Base-by-base conservation (phyloP, 2,113 vertebrate genomes). In the Eurypyga helias region DNA sequence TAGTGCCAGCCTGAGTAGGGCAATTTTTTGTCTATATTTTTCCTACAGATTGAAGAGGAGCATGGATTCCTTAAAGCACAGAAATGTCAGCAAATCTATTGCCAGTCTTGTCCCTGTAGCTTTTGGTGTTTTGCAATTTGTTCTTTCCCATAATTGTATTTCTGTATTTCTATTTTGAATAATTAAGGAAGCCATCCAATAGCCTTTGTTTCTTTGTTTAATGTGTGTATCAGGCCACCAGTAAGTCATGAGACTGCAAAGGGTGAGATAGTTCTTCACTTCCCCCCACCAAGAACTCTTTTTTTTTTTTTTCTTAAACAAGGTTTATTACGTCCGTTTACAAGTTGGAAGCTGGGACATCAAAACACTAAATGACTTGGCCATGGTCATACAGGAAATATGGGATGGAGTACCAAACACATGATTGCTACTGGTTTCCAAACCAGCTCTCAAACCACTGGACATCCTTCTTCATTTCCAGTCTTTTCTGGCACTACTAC, bases 401-500 rank as follows among this genome's bases (percentile, higher is more conserved):
- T 75, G 48, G 38, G 90, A 93, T 60, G 54, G 49, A 95, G 89
- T 46, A 95, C 45, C 83, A 95, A 96, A 70, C 91, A n/a, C 84
- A 94, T 60, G 90, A 92, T 93, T 91, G 67, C 76, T 76, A 33
- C 75, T 73, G 60, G 16, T 84, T 96, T 96, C 82, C 57, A 87
- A 73, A 62, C 54, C 83, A 90, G 36, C 1, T 2, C 69, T 87
- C 83, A 93, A 95, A 92, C 52, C 83, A 76, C 77, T 91, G 95
- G 90, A 87, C 80, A 78, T 92, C 72, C 36, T 94, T 92, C 90
- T 96, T 87, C 67, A 94, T 94, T 95, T 94, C 83, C 86, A 95
- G 90, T 65, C 89, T 82, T 75, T 95, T 89, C 89, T 96, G 94
- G 72, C 69, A 49, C 48, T 45, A 31, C 61, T 81, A 38, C 77